Evolutionary conservation across 2,888 invertebrate genomes (phyloP).

Genomic region (Taphrorychus bicolor): DNA sequence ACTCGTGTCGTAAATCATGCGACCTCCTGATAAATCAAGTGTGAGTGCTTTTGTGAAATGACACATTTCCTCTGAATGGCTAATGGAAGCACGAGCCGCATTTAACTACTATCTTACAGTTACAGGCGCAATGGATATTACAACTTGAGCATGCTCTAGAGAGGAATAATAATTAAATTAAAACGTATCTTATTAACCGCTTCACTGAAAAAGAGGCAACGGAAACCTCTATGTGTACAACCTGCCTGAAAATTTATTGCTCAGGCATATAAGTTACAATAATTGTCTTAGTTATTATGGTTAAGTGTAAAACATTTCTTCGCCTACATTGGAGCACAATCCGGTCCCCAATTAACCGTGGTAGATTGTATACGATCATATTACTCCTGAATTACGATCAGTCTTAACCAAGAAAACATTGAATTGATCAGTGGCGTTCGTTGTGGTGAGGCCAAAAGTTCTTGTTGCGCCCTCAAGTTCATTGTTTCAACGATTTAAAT

Average conservation of each 20-base stretch:
- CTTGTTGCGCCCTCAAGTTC: not conserved
- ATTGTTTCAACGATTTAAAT: constrained; percentile 14
- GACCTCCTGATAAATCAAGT: constrained; percentile 11
- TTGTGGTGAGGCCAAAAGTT: not conserved
- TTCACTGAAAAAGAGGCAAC: not conserved
- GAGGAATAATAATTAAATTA: not conserved
- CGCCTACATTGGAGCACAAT: constrained; percentile 51
- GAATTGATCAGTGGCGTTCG: constrained; percentile 24
- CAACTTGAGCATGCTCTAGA: not conserved
- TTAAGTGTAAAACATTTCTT: constrained; percentile 45
- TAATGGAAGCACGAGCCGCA: not conserved
- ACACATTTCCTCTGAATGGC: constrained; percentile 10
- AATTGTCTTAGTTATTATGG: constrained; percentile 43
- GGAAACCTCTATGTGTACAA: not conserved
- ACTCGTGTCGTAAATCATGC: constrained; percentile 30
- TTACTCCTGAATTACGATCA: constrained; percentile 56
- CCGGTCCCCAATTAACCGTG: constrained; percentile 55
- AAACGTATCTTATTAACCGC: not conserved
- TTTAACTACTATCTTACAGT: not conserved
- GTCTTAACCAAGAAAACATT: constrained; percentile 41
- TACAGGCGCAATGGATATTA: not conserved
- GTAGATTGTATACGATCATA: constrained; percentile 55
- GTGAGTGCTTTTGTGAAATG: constrained; percentile 6
- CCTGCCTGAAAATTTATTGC: constrained; percentile 14
- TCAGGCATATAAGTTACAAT: constrained; percentile 36